These are phyloP conservation scores for Perca fluviatilis DNA, from an alignment of 2,113 vertebrate genomes.

Conservation along the genomic window DNA sequence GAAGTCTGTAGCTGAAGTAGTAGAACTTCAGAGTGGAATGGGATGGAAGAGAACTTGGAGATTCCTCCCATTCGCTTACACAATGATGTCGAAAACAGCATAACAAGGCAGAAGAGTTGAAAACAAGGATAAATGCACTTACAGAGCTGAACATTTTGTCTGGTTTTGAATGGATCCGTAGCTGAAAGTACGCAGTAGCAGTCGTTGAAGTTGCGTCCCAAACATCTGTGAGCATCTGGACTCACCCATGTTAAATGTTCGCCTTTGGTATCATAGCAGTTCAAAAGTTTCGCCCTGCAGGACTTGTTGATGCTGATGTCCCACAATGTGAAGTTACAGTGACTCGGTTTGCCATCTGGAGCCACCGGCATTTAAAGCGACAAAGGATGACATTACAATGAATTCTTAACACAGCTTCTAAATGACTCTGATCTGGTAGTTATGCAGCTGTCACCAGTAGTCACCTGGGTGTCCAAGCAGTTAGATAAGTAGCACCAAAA, in stretches of 20 bases:
- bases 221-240: too few relatives aligned
- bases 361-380: not conserved
- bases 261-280: slow-evolving; percentile 7
- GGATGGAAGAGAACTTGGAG: not conserved
- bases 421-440: not conserved
- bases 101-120: not conserved
- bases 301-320: not conserved
- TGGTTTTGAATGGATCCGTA: not conserved
- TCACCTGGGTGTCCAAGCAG: not conserved
- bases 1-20: not conserved
- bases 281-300: not conserved
- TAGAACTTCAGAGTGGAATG: not conserved
- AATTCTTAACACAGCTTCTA: not conserved
- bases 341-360: too few relatives aligned
- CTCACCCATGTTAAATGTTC: not conserved
- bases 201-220: too few relatives aligned
- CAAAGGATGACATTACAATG: not conserved
- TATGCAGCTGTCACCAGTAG: not conserved
- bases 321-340: not conserved
- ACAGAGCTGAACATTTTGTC: not conserved
- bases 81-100: too few relatives aligned
- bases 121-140: not conserved
- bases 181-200: not conserved
- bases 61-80: not conserved
- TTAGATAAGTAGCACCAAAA: not conserved